phyloP scores from a whole-genome alignment of 2,113 vertebrate species.

The Macquaria ambigua region DNA sequence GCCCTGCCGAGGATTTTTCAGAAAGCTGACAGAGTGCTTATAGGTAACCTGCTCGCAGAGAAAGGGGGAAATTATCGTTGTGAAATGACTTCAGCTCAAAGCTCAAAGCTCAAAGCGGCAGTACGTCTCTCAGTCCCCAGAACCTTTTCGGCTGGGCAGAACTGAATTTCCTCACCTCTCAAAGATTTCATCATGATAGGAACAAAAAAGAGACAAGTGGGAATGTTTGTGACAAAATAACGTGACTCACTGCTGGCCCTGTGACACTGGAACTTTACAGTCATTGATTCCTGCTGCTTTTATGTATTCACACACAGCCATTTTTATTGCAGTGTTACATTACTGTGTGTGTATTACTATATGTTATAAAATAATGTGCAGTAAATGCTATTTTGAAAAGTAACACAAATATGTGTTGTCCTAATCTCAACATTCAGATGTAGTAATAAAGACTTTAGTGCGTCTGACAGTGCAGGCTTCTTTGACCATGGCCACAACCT shows the following conservation, averaged over 20 bases:
- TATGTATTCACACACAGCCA: slow-evolving; percentile 1
- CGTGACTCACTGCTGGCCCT: slow-evolving; percentile 24
- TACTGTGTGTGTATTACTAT: not conserved
- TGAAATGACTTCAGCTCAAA: slow-evolving; percentile 70
- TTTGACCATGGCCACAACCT: slow-evolving; percentile 16
- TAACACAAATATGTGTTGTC: not conserved
- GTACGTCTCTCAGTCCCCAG: slow-evolving; percentile 47
- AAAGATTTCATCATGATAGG: slow-evolving; percentile 58
- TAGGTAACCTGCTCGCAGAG: slow-evolving; percentile 63
- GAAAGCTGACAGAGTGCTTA: slow-evolving; percentile 76
- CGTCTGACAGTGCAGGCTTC: not conserved
- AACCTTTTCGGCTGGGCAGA: slow-evolving; percentile 50
- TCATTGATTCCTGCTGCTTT: slow-evolving; percentile 33
- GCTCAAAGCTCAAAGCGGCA: slow-evolving; percentile 58
- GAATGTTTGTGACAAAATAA: slow-evolving; percentile 51
- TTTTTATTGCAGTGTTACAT: not conserved
- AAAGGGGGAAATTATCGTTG: slow-evolving; percentile 68
- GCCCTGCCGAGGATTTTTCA: slow-evolving; percentile 64
- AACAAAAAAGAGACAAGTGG: slow-evolving; percentile 36
- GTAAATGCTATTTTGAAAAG: not conserved
- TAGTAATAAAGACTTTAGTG: not conserved
- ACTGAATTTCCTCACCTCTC: slow-evolving; percentile 63
- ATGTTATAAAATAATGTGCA: not conserved
- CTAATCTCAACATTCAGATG: not conserved
- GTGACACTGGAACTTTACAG: slow-evolving; percentile 40